Evolutionary conservation across 2,888 invertebrate species (phyloP), one percentile per base, ranked within the genome.

Genomic region (Pristionchus mayeri): DNA sequence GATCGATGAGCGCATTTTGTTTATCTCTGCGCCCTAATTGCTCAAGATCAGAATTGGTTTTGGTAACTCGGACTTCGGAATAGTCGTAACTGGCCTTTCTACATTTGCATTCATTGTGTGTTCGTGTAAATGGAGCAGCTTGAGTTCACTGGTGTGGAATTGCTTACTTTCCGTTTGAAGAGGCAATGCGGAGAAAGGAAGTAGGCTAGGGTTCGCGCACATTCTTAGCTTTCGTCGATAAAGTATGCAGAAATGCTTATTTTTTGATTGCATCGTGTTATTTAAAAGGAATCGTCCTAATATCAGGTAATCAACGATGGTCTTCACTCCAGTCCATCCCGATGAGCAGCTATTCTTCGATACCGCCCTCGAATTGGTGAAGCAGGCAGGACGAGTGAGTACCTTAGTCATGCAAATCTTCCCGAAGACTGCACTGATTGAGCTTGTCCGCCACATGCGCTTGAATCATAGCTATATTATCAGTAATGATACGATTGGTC

Each of bases 321-420:
- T 87, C 7, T 87, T 88, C 86, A 60, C 83, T 37, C 87, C 86
- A 30, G 71, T 87, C 50, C 89, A 89, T 84, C 86, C 86, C 37
- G 90, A 90, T 37, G 90, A 90, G 84, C 89, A 89, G 76, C 75
- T 85, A 18, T 90, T 88, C 78, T 86, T 88, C 84, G 87, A 89
- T 71, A 86, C 84, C 34, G 91, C 91, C 3, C 85, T 91, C 18
- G 88, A 89, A 34, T 60, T 91, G 44, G 90, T 90, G 18, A 88
- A 89, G 63, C 83, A 87, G 44, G 91, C 90, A n/a, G 91, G 91
- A 86, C 85, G 88, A 60, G 90, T 91, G 21, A 84, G 87, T 34
- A 34, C 27, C 30, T 63, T 63, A 63, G 18, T 2, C 21, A 63
- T 63, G 30, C 11, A 16, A 50, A 50, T 50, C 4, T 57, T 57